Percentiles rank a stretch among this genome's conserved stretches.
phyloP scores from a whole-genome alignment of 2,797 vertebrate genomes.

The Dermochelys coriacea region DNA sequence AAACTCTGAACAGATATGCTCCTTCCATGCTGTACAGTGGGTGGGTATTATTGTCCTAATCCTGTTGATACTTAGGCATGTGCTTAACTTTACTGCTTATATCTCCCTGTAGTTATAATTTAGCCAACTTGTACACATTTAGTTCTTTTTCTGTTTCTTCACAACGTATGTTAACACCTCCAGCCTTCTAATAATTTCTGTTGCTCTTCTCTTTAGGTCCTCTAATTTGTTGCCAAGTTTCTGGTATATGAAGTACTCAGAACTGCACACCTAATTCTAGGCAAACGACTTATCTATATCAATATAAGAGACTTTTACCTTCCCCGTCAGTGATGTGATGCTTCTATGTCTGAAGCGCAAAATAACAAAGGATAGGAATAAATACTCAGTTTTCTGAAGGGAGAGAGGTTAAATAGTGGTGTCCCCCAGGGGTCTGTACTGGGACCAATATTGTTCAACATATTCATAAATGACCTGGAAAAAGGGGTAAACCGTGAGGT shows the following conservation, averaged over 20 bases:
- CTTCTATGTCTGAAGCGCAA: not conserved
- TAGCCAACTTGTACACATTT: not conserved
- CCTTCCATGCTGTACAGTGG: constrained; percentile 18
- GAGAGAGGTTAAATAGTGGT: no score
- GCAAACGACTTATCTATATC: not conserved
- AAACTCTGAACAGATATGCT: not conserved
- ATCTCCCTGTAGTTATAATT: constrained; percentile 31
- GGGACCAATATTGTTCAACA: no score
- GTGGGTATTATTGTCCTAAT: not conserved
- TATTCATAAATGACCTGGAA: no score
- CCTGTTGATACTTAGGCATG: not conserved
- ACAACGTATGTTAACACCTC: not conserved
- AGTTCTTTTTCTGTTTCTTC: constrained; percentile 16
- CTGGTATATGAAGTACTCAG: not conserved
- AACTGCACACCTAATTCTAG: fast-evolving
- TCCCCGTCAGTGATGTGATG: not conserved
- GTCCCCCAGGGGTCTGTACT: no score
- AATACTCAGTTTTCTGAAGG: no score
- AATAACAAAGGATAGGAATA: no score
- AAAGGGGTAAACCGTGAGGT: no score
- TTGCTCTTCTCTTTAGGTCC: not conserved
- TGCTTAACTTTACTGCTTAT: constrained; percentile 30
- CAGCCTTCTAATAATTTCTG: not conserved
- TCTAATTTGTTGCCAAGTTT: not conserved
- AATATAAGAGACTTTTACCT: not conserved